phyloP scores from a whole-genome alignment of 2,888 invertebrate genomes.

The Aethes cnicana region DNA sequence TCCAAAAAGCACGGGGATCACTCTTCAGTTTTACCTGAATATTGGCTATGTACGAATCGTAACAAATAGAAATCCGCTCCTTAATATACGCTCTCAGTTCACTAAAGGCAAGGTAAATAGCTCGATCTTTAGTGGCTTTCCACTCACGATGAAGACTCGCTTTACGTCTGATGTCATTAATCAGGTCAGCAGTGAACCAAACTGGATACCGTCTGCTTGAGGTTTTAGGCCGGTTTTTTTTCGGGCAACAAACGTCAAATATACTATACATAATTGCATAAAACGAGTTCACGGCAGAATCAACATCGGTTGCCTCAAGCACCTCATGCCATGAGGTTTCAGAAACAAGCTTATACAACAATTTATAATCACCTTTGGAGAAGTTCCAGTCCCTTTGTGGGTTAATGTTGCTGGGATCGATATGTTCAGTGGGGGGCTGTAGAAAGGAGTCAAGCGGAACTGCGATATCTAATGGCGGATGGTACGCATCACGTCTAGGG shows the following conservation, averaged over 20 bases:
- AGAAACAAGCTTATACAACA: background rate
- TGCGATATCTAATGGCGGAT: slow-evolving; percentile 2
- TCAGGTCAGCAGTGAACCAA: background rate
- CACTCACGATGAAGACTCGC: background rate
- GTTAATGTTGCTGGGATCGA: background rate
- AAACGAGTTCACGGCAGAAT: background rate
- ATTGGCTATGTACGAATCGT: too few relatives aligned
- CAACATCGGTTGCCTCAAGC: background rate
- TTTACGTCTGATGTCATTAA: background rate
- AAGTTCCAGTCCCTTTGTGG: slow-evolving; percentile 1
- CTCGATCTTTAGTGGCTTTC: background rate
- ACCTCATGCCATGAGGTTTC: background rate
- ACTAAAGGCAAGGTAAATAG: too few relatives aligned
- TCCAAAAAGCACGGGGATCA: too few relatives aligned
- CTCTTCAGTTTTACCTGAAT: too few relatives aligned
- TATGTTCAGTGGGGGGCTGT: too few relatives aligned
- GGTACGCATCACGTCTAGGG: background rate
- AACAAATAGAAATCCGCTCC: too few relatives aligned
- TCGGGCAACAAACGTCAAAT: too few relatives aligned
- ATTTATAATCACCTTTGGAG: background rate
- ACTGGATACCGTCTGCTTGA: background rate
- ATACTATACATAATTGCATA: slow-evolving; percentile 1
- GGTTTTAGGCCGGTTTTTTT: background rate
- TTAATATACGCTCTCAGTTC: too few relatives aligned
- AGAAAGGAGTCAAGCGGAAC: background rate